phyloP scores from a whole-genome alignment of 1,140 invertebrate genomes.

The Philaenus spumarius region DNA sequence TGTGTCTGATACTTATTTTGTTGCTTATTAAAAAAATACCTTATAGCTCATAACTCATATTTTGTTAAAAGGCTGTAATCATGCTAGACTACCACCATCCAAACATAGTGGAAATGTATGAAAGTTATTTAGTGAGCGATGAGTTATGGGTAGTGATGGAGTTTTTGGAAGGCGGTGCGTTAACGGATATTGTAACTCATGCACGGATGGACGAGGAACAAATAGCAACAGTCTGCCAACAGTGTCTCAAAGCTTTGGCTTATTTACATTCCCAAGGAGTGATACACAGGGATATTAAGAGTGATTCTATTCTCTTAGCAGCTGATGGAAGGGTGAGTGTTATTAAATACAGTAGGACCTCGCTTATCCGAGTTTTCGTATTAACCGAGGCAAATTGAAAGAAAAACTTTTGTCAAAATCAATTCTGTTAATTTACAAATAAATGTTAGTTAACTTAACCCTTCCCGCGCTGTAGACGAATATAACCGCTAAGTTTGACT shows the following conservation, averaged over 20 bases:
- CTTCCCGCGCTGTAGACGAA: too few species aligned
- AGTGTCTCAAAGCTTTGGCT: slow-evolving; percentile 89
- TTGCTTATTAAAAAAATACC: too few species aligned
- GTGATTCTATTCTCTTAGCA: slow-evolving; percentile 93
- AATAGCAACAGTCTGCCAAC: slow-evolving; percentile 95
- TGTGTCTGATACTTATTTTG: too few species aligned
- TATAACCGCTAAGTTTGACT: too few species aligned
- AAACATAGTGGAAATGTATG: slow-evolving; percentile 99
- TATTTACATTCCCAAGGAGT: slow-evolving; percentile 96
- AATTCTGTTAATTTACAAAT: too few species aligned
- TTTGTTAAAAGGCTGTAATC: slow-evolving; percentile 87
- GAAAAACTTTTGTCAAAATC: too few species aligned
- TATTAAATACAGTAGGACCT: too few species aligned
- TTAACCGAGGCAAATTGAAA: too few species aligned
- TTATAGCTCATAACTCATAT: too few species aligned
- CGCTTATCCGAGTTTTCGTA: too few species aligned
- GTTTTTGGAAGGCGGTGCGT: slow-evolving; percentile 93
- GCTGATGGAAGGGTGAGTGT: slow-evolving; percentile 32
- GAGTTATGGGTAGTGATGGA: slow-evolving; percentile 99
- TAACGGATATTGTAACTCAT: slow-evolving; percentile 97
- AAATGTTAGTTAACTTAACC: too few species aligned
- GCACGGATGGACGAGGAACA: slow-evolving; percentile 95
- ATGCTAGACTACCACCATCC: slow-evolving; percentile 99
- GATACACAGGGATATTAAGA: slow-evolving; percentile 98
- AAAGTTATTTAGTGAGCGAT: slow-evolving; percentile 94